Conservation (phyloP, 1,140 invertebrate genomes). For the Paralvinella palmiformis region DNA sequence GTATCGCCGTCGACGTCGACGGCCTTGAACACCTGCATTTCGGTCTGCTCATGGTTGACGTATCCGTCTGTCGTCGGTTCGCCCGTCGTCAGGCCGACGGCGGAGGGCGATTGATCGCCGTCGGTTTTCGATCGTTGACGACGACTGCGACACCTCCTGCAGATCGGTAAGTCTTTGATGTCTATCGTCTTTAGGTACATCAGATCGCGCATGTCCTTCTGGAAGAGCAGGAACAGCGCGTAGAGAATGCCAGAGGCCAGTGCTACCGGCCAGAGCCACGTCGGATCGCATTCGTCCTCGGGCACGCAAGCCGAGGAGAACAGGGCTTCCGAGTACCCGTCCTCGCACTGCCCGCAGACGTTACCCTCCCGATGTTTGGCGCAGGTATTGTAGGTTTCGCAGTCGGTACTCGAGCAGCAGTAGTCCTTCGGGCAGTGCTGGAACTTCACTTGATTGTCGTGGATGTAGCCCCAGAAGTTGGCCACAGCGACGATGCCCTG, state of each 20-base stretch:
- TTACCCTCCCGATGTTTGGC: constrained; percentile 4
- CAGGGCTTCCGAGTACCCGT: constrained; percentile 18
- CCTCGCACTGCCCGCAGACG: constrained; percentile 8
- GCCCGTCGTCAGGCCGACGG: not conserved
- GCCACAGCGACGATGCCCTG: constrained; percentile 11
- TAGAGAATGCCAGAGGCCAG: constrained; percentile 14
- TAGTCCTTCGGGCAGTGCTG: constrained; percentile 17
- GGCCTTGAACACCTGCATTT: not conserved
- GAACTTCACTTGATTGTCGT: constrained; percentile 10
- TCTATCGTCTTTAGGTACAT: constrained; percentile 12
- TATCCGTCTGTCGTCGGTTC: not conserved
- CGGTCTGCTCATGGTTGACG: not conserved
- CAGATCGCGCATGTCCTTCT: constrained; percentile 18
- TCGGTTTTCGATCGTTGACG: not conserved
- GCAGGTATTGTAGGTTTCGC: constrained; percentile 10
- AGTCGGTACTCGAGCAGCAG: constrained; percentile 14
- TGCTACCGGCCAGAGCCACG: constrained; percentile 13
- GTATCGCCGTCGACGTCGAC: not conserved
- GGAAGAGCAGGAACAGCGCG: constrained; percentile 15
- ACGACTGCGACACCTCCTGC: not conserved
- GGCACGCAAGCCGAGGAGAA: constrained; percentile 15
- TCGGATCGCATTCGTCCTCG: constrained; percentile 4
- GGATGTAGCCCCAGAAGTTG: constrained; percentile 19
- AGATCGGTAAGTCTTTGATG: not conserved
- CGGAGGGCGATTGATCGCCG: not conserved